Evolutionary conservation across 2,797 vertebrate genomes (phyloP).

Genomic region (Myotis planiceps): DNA sequence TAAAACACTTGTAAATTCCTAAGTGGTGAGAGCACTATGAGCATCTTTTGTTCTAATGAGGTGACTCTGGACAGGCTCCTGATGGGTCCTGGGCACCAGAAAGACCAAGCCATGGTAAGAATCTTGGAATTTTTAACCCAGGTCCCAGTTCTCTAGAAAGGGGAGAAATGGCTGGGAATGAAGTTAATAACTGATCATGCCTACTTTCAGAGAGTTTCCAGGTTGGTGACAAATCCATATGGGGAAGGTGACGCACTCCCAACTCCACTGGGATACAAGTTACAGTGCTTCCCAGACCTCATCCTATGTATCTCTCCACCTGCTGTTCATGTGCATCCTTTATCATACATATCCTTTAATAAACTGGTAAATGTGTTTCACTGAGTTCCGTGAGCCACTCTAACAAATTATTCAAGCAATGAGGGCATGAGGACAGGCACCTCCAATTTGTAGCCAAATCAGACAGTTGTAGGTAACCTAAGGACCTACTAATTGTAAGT

Average conservation of each 20-base stretch:
- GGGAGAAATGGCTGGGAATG: neutral
- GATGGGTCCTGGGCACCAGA: neutral
- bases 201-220: neutral
- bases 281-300: neutral
- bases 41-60: neutral
- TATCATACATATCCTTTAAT: no score
- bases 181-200: neutral
- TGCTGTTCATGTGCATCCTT: neutral
- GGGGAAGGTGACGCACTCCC: neutral
- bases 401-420: neutral
- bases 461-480: neutral
- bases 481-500: neutral
- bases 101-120: neutral
- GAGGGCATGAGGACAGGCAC: neutral
- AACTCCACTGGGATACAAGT: neutral
- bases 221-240: neutral
- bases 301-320: neutral
- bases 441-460: neutral
- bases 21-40: neutral
- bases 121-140: neutral
- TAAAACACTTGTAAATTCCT: neutral
- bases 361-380: neutral
- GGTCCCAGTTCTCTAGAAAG: neutral
- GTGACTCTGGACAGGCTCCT: neutral
- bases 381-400: neutral